Conservation (phyloP, 2,113 vertebrate species). For the Empidonax alnorum region DNA sequence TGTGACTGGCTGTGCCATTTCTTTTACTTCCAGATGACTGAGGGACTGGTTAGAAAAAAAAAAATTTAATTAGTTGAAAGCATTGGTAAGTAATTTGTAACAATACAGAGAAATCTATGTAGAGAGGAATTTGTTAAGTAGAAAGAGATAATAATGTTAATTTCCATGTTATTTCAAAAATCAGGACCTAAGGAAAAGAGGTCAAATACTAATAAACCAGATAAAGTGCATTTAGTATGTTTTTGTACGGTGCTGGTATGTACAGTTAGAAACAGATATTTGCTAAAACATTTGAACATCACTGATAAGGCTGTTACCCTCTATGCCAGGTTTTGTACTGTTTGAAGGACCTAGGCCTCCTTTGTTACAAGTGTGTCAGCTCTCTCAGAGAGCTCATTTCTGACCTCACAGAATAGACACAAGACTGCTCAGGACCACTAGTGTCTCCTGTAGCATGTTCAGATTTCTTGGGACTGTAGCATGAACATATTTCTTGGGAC, state of each 20-base stretch:
- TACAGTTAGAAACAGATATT: not conserved
- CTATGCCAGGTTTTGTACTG: not conserved
- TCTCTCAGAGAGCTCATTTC: not conserved
- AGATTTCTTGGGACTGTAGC: not conserved
- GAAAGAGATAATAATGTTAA: not conserved
- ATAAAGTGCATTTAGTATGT: not conserved
- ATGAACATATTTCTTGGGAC: not conserved
- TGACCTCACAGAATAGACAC: not conserved
- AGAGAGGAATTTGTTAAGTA: not conserved
- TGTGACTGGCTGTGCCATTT: not conserved
- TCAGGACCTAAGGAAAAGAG: not conserved
- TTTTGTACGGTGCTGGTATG: not conserved
- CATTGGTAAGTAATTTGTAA: not conserved
- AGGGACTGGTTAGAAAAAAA: not conserved
- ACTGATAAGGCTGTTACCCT: not conserved
- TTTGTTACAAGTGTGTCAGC: not conserved
- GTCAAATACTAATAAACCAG: not conserved
- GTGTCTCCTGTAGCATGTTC: not conserved
- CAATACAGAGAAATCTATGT: accelerated
- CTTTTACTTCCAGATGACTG: not conserved
- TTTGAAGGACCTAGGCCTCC: not conserved
- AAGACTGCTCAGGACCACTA: not conserved
- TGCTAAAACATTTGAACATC: not conserved
- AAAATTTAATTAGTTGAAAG: not conserved
- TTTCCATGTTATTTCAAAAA: not conserved